Conservation (phyloP, 2,113 vertebrate species). For the Leptocoma aspasia region DNA sequence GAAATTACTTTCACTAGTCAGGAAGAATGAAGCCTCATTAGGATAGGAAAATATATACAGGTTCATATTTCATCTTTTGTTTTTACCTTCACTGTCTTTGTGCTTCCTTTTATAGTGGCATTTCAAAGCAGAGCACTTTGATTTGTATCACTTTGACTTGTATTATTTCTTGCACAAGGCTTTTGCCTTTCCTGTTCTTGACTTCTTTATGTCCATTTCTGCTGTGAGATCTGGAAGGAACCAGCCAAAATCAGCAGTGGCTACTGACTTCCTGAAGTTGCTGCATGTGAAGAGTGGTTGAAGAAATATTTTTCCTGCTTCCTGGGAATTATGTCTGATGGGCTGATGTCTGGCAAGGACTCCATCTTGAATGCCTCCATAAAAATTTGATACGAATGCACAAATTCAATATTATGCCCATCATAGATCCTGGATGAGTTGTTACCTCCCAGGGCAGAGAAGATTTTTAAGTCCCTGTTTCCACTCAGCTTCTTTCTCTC, state of each 20-base stretch:
- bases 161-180: not conserved
- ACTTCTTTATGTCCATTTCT: not conserved
- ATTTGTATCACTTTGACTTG: not conserved
- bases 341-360: not conserved
- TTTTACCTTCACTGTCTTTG: not conserved
- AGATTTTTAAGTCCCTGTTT: not conserved
- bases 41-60: not conserved
- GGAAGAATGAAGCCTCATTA: not conserved
- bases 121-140: not conserved
- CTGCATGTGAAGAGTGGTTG: not conserved
- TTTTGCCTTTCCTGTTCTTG: not conserved
- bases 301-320: not conserved
- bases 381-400: not conserved
- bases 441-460: not conserved
- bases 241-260: not conserved
- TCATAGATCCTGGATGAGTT: accelerated
- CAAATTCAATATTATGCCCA: not conserved
- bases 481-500: not conserved
- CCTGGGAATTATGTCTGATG: not conserved
- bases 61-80: not conserved
- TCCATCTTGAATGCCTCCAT: not conserved
- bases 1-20: not conserved
- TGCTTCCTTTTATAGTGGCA: not conserved
- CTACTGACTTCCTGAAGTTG: not conserved
- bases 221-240: not conserved